Base-by-base conservation (phyloP, 2,888 invertebrate species). In the Platerodrilus igneus region DNA sequence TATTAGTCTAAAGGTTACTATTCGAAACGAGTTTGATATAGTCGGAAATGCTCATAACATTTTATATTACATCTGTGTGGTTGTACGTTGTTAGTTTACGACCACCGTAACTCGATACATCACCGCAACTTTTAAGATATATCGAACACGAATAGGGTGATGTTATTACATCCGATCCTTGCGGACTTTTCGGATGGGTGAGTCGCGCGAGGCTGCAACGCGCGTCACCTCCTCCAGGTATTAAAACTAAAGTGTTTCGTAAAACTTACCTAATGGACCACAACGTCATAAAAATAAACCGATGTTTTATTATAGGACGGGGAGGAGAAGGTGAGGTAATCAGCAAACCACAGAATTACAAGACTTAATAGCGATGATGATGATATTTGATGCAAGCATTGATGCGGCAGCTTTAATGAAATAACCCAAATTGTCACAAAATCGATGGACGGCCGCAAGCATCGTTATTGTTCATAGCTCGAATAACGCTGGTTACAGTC, bases 221-320 rank as follows among this genome's bases (percentile, higher is more conserved):
- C n/a, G n/a, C n/a, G n/a, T n/a, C n/a, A n/a, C n/a, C n/a, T n/a
- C n/a, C n/a, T n/a, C n/a, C n/a, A n/a, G 25, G 36, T 39, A 45
- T 49, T 47, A 47, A 47, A 44, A 49, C 43, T 42, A 45, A n/a
- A 42, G 45, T 42, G 42, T 48, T 42, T 30, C 39, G 39, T 45
- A 45, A 47, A 47, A 47, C 44, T 31, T 16, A n/a, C n/a, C n/a
- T n/a, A n/a, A n/a, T n/a, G n/a, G n/a, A n/a, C n/a, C n/a, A n/a
- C n/a, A n/a, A n/a, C n/a, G n/a, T n/a, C n/a, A n/a, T n/a, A n/a
- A n/a, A n/a, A n/a, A n/a, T n/a, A n/a, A n/a, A n/a, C n/a, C n/a
- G n/a, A n/a, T n/a, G n/a, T n/a, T n/a, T n/a, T n/a, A n/a, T n/a
- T n/a, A n/a, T n/a, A n/a, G n/a, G n/a, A n/a, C n/a, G n/a, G n/a